Evolutionary conservation across 2,797 vertebrate genomes (phyloP), one percentile per base, ranked within the genome.

Genomic region (Sebastes umbrosus): DNA sequence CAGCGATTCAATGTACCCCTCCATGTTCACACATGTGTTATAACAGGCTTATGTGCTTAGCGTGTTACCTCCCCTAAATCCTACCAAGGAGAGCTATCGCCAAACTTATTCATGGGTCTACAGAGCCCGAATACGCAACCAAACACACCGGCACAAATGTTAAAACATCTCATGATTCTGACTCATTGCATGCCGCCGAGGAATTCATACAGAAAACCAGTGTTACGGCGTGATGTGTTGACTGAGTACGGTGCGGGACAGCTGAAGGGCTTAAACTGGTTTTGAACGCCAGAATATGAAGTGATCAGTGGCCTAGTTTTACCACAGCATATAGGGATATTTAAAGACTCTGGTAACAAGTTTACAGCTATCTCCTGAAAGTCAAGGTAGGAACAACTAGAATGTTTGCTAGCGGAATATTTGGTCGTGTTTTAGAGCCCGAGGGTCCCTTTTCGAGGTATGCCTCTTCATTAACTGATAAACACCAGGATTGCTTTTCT

Each of bases 21-120:
- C 75, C 68, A 83, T 91, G 92, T 89, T 89, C 92, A 89, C 88
- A 93, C 93, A 95, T 92, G 91, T 95, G 92, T 95, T 90, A 94
- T 95, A 95, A 95, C 91, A 93, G 89, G 93, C 91, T 94, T 95
- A 93, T 93, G 91, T 87, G 89, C 94, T 96, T 94, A 94, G 75
- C 54, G 60, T 88, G 90, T 91, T 71, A 69, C 88, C 59, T 83
- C 80, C 27, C 54, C 69, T 88, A 90, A 93, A 92, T 71, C 87
- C 88, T 78, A 90, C 90, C 90, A 92, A 59, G 87, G 67, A 88
- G 91, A 76, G 93, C 92, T 66, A 91, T 94, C 90, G 62, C 92
- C 87, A 84, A 66, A 80, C 69, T 39, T 83, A 70, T 73, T 89
- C 77, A 89, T 73, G 76, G 87, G 71, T 84, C 88, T 6, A 65